These are phyloP conservation scores for Drosophila guanche DNA, from an alignment of 1,140 invertebrate species.

Conservation along the genomic window DNA sequence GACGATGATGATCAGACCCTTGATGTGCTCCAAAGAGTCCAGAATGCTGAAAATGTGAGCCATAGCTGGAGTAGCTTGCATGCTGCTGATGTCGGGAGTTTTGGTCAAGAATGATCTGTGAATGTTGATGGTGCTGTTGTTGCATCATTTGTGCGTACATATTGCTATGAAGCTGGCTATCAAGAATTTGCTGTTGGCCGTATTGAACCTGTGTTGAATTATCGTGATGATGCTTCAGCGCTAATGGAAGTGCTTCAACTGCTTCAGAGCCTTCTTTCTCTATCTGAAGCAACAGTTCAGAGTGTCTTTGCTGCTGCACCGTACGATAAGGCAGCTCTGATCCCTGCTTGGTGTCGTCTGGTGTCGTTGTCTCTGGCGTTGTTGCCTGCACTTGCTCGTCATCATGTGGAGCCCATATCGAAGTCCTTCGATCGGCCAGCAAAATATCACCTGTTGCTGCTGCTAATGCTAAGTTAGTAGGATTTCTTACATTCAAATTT, in stretches of 20 bases:
- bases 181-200: slow-evolving; percentile 32
- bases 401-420: slow-evolving; percentile 64
- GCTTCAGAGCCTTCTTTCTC: slow-evolving; percentile 43
- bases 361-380: not conserved
- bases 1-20: slow-evolving; percentile 26
- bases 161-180: slow-evolving; percentile 27
- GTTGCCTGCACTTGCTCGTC: slow-evolving; percentile 32
- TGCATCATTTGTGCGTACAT: slow-evolving; percentile 57
- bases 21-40: slow-evolving; percentile 58
- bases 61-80: slow-evolving; percentile 49
- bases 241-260: slow-evolving; percentile 34
- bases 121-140: slow-evolving; percentile 61
- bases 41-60: slow-evolving; percentile 52
- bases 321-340: slow-evolving; percentile 41
- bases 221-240: slow-evolving; percentile 41
- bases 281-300: slow-evolving; percentile 59
- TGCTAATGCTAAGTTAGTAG: slow-evolving; percentile 68
- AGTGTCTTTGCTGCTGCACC: slow-evolving; percentile 30
- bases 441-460: slow-evolving; percentile 66
- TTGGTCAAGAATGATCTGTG: slow-evolving; percentile 43
- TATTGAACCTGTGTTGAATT: slow-evolving; percentile 41
- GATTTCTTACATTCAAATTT: slow-evolving; percentile 66
- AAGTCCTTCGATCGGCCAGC: slow-evolving; percentile 34
- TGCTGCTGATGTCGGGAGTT: slow-evolving; percentile 52
- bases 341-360: slow-evolving; percentile 17